Evolutionary conservation across 2,797 vertebrate species (phyloP).

Genomic region (Xerus rutilus): DNA sequence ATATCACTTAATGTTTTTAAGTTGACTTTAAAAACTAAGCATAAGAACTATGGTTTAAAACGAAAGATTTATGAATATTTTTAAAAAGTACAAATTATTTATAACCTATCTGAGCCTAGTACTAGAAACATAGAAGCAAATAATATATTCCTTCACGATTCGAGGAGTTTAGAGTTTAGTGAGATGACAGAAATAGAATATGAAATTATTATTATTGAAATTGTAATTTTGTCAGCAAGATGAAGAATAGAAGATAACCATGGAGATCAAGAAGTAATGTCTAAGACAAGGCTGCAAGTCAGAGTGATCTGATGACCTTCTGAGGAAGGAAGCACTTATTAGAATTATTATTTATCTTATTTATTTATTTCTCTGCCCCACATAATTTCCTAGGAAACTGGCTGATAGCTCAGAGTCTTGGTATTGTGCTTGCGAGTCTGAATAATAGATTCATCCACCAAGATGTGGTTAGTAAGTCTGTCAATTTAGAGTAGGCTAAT

Average conservation of each 20-base stretch:
- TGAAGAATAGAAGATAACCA: background rate
- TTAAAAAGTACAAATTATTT: background rate
- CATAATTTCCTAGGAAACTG: too few species aligned
- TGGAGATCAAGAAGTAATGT: background rate
- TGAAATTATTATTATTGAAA: background rate
- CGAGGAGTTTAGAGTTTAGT: background rate
- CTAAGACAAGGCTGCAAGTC: background rate
- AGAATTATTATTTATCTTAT: background rate
- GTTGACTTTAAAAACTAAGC: slow-evolving; percentile 12
- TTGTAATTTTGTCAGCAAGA: background rate
- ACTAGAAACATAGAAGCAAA: background rate
- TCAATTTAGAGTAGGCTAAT: background rate
- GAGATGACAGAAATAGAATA: background rate
- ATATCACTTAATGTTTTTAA: background rate
- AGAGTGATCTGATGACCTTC: background rate
- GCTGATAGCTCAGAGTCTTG: background rate
- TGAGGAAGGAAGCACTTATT: background rate
- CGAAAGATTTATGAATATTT: background rate
- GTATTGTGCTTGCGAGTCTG: background rate
- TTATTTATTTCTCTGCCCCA: background rate
- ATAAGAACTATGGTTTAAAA: background rate
- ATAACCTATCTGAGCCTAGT: background rate
- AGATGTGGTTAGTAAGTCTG: background rate
- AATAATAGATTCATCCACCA: background rate
- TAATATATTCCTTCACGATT: background rate